These are phyloP conservation scores for Myiagra hebetior DNA, from an alignment of 2,113 vertebrate genomes.

Conservation along the genomic window DNA sequence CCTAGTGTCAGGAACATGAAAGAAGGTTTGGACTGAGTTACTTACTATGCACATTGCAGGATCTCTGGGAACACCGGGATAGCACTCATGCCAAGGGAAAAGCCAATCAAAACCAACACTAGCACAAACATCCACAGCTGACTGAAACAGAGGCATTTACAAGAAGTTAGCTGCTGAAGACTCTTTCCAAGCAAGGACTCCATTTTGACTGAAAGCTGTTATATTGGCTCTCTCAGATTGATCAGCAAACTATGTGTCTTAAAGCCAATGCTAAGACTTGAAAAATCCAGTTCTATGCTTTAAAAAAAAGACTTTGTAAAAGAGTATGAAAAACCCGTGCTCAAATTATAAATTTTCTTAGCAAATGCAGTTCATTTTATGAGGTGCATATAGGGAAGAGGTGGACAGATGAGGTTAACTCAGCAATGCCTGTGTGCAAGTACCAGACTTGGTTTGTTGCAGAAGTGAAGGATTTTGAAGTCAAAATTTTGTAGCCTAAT, in stretches of 20 bases:
- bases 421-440: not conserved
- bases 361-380: not conserved
- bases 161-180: not conserved
- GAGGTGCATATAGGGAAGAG: not conserved
- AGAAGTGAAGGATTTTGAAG: not conserved
- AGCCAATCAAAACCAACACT: constrained; percentile 82
- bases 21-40: not conserved
- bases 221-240: not conserved
- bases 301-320: not conserved
- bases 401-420: not conserved
- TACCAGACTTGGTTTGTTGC: not conserved
- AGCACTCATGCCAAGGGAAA: constrained; percentile 84
- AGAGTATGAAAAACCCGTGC: not conserved
- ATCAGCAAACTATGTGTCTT: not conserved
- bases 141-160: constrained; percentile 69
- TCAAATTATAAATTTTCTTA: not conserved
- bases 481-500: not conserved
- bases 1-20: not conserved
- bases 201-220: not conserved
- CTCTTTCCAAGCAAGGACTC: not conserved
- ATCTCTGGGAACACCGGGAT: constrained; percentile 91
- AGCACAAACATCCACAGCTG: constrained; percentile 88
- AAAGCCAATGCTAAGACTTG: not conserved
- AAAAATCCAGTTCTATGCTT: not conserved
- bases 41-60: constrained; percentile 88